These are phyloP conservation scores for Aplysina aerophoba DNA, from an alignment of 37 sponge, comb jelly and placozoan species.

Conservation along the genomic window DNA sequence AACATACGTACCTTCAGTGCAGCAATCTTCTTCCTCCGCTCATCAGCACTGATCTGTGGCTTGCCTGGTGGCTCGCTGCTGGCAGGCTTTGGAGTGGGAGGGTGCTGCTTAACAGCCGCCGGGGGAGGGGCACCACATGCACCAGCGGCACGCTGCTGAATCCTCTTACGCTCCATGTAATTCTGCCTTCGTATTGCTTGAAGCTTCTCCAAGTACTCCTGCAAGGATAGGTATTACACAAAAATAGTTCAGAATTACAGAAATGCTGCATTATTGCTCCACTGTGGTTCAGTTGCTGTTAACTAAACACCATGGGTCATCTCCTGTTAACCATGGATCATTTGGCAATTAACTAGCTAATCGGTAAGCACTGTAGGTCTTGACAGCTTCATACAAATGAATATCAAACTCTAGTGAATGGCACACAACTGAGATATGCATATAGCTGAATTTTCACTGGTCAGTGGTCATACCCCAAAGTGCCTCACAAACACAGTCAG, in stretches of 20 bases:
- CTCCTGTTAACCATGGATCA: too few relatives aligned
- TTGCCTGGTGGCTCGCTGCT: not conserved
- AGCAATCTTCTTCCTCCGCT: slow-evolving; percentile 86
- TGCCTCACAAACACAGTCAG: not conserved
- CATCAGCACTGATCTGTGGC: slow-evolving; percentile 61
- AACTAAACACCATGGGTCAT: too few relatives aligned
- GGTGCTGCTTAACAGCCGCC: not conserved
- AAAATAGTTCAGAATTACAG: too few relatives aligned
- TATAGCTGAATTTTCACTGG: too few relatives aligned
- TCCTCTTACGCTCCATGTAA: slow-evolving; percentile 78
- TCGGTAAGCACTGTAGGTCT: too few relatives aligned
- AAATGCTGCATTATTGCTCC: too few relatives aligned
- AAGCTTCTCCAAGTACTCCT: slow-evolving; percentile 87
- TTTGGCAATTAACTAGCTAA: too few relatives aligned
- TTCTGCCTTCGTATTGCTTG: slow-evolving; percentile 88
- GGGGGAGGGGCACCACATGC: not conserved
- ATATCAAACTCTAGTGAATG: too few relatives aligned
- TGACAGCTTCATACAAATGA: too few relatives aligned
- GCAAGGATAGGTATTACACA: not conserved
- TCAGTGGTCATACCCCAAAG: too few relatives aligned
- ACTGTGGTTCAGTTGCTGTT: too few relatives aligned
- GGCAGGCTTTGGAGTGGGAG: not conserved
- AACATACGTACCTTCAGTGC: slow-evolving; percentile 91
- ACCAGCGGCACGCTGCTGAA: slow-evolving; percentile 56
- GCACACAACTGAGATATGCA: too few relatives aligned